These are phyloP conservation scores for Dicyrtoma fusca DNA, from an alignment of 2,888 invertebrate species.

Conservation along the genomic window DNA sequence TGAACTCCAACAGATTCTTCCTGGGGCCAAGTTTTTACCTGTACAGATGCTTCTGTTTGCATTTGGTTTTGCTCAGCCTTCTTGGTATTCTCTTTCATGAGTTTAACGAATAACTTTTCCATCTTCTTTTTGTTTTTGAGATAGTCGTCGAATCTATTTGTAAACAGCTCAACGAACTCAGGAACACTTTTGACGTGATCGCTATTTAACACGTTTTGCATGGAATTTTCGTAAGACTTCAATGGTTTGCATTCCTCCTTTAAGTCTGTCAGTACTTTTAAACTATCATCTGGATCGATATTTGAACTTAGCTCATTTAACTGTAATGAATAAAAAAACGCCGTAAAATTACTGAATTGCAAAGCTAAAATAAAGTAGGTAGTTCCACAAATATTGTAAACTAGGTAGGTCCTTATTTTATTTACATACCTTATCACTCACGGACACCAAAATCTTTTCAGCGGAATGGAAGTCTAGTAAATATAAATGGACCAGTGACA, in stretches of 20 bases:
- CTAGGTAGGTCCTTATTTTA: background rate
- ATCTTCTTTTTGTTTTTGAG: constrained; percentile 25
- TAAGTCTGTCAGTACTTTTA: constrained; percentile 13
- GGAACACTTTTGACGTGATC: constrained; percentile 17
- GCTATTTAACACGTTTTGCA: constrained; percentile 10
- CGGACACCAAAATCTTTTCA: constrained; percentile 8
- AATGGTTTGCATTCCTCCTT: constrained; percentile 29
- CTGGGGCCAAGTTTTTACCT: constrained; percentile 75
- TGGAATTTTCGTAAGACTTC: constrained; percentile 11
- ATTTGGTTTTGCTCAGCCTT: background rate
- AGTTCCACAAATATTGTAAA: background rate
- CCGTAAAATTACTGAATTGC: no score
- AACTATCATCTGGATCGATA: constrained; percentile 14
- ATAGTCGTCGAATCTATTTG: constrained; percentile 15
- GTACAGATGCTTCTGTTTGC: constrained; percentile 54
- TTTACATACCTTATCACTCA: constrained; percentile 24
- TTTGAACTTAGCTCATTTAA: background rate
- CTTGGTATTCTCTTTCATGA: constrained; percentile 22
- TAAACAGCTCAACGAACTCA: constrained; percentile 10
- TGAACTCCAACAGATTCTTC: constrained; percentile 79
- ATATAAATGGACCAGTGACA: constrained; percentile 8
- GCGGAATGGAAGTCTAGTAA: constrained; percentile 21
- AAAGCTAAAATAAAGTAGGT: no score
- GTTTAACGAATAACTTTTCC: constrained; percentile 31
- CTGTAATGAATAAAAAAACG: no score